Evolutionary conservation across 2,888 invertebrate species (phyloP).

Genomic region (Chouioia cunea): DNA sequence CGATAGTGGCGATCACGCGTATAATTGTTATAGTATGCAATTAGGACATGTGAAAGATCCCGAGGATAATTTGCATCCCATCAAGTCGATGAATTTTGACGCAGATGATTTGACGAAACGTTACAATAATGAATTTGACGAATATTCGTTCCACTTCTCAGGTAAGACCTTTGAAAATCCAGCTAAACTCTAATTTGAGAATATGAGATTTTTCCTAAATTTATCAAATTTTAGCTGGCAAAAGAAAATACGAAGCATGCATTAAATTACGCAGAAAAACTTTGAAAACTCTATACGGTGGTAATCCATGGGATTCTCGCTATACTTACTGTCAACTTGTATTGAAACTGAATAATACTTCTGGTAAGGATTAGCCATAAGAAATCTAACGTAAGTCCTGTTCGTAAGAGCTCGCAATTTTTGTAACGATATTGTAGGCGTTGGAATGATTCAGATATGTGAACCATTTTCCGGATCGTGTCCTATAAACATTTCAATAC

Average conservation of each 20-base stretch:
- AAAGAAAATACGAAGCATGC: conserved; percentile 51
- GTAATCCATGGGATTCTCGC: conserved; percentile 59
- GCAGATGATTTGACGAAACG: conserved; percentile 70
- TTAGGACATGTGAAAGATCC: conserved; percentile 72
- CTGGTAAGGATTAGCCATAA: conserved; percentile 45
- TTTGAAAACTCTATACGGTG: conserved; percentile 54
- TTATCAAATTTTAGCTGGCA: conserved; percentile 50
- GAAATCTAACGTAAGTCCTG: too few species aligned
- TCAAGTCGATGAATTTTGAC: conserved; percentile 67
- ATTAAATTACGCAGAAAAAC: conserved; percentile 50
- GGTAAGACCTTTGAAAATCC: conserved; percentile 15
- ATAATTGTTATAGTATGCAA: conserved; percentile 67
- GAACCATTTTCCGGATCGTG: conserved; percentile 57
- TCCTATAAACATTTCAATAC: conserved; percentile 14
- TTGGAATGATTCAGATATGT: conserved; percentile 66
- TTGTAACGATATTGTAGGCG: conserved; percentile 55
- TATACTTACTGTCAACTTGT: conserved; percentile 51
- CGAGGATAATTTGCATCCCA: conserved; percentile 65
- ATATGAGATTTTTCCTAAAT: not conserved
- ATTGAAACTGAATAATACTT: conserved; percentile 48
- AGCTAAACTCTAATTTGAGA: too few species aligned
- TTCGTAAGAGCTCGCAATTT: not conserved
- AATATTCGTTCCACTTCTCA: conserved; percentile 36
- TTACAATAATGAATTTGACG: conserved; percentile 52
- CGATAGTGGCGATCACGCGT: not conserved